Evolutionary conservation across 37 sponge, comb jelly and placozoan genomes (phyloP), one percentile per base, ranked within the genome.

Genomic region (Dysidea cf. avara): DNA sequence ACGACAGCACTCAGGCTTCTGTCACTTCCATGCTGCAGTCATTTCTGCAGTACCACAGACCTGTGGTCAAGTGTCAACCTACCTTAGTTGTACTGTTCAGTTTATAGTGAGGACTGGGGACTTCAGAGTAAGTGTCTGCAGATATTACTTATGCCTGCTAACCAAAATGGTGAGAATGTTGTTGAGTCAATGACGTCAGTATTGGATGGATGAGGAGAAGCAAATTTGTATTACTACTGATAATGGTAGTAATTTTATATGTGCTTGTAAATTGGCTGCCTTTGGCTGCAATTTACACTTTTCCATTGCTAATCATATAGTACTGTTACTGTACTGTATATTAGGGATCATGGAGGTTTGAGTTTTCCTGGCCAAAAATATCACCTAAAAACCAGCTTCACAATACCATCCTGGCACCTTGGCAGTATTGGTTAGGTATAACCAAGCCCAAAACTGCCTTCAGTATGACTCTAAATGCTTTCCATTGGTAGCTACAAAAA

Each of bases 171-270:
- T 5, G 77, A 63, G 35, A 76, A 76, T 24, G n/a, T 76, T 12
- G 66, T 57, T 3, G 77, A 64, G 5, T 66, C 77, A 1, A 37
- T 76, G 39, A 20, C 17, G 20, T 32, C 56, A 32, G 34, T 56
- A 2, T 28, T 76, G 43, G 66, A 63, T 3, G 18, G 56, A 28
- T 76, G 35, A 14, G 31, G 1, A 12, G 5, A 63, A 64, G 36
- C 77, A 76, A 53, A 67, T 76, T 1, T 76, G 77, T 39, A 20
- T 76, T 18, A 76, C 77, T 17, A 76, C 77, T 34, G 77, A 76
- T 26, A 76, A 38, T 64, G 77, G 77, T 5, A 22, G 29, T 34
- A 76, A 76, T 26, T 66, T 76, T 31, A 35, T 65, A 1, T 33
- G 30, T 28, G 77, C 77, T 64, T 31, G 35, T 34, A 12, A 3